Conservation (phyloP, 2,113 vertebrate genomes). For the Neolamprologus devosi region DNA sequence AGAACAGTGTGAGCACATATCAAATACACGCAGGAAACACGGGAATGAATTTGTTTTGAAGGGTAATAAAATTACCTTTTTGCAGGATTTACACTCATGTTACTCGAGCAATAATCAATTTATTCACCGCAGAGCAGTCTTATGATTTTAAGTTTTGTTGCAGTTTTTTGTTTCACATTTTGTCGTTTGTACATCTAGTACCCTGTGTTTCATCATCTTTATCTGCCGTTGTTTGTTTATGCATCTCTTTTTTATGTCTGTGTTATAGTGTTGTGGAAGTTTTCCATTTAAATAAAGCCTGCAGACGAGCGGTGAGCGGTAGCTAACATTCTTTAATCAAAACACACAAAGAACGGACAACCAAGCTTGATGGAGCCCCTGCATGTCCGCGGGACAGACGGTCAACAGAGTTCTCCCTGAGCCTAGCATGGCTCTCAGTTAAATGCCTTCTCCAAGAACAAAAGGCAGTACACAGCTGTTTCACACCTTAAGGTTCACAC, state of each 20-base stretch:
- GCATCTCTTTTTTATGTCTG: not conserved
- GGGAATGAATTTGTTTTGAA: not conserved
- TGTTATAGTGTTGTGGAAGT: not conserved
- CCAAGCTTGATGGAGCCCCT: no score
- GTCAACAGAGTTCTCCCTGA: no score
- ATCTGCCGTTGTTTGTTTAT: not conserved
- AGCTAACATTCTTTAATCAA: no score
- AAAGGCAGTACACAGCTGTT: no score
- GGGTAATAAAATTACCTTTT: not conserved
- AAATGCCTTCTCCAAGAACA: no score
- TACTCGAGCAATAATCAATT: not conserved
- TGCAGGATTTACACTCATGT: not conserved
- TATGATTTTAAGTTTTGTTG: not conserved
- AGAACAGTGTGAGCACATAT: not conserved
- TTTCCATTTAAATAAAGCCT: no score
- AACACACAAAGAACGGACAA: no score
- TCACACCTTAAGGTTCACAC: no score
- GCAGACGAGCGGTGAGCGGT: no score
- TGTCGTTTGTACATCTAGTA: not conserved
- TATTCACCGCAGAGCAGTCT: not conserved
- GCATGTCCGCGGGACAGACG: no score
- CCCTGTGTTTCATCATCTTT: not conserved
- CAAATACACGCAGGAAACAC: not conserved
- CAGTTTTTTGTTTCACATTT: not conserved
- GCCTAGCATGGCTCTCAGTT: no score